Evolutionary conservation across 2,113 vertebrate genomes (phyloP).

Genomic region (Tiliqua scincoides): DNA sequence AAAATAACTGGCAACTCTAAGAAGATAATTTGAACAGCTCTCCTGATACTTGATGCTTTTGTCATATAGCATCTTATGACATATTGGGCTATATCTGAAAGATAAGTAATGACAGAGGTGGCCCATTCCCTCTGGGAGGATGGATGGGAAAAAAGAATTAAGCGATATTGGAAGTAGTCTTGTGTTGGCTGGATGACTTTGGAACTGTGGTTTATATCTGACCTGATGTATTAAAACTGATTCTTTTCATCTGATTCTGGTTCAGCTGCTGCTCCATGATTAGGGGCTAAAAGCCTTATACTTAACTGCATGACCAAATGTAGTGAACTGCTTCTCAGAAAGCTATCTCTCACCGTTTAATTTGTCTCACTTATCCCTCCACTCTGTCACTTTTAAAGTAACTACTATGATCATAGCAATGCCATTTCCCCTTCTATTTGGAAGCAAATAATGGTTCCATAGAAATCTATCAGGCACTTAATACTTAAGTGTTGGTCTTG

Average conservation of each 20-base stretch:
- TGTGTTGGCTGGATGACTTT: conserved; percentile 10
- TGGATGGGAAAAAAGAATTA: neutral
- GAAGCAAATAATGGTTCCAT: conserved; percentile 71
- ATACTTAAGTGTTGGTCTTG: conserved; percentile 52
- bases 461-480: conserved; percentile 60
- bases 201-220: conserved; percentile 39
- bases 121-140: neutral
- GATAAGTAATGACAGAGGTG: neutral
- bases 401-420: conserved; percentile 70
- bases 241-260: no score
- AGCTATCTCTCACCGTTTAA: conserved; percentile 60
- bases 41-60: neutral
- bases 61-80: neutral
- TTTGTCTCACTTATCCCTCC: conserved; percentile 73
- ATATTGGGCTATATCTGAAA: neutral
- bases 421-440: conserved; percentile 70
- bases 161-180: conserved; percentile 3
- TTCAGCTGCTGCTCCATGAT: conserved; percentile 47
- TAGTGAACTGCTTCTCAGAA: conserved; percentile 66
- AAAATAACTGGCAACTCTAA: neutral
- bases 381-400: conserved; percentile 71
- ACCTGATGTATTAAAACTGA: conserved; percentile 45
- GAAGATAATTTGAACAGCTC: neutral
- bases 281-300: conserved; percentile 54
- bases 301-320: conserved; percentile 60